phyloP scores from a whole-genome alignment of 2,797 vertebrate genomes.

The Otus scops region DNA sequence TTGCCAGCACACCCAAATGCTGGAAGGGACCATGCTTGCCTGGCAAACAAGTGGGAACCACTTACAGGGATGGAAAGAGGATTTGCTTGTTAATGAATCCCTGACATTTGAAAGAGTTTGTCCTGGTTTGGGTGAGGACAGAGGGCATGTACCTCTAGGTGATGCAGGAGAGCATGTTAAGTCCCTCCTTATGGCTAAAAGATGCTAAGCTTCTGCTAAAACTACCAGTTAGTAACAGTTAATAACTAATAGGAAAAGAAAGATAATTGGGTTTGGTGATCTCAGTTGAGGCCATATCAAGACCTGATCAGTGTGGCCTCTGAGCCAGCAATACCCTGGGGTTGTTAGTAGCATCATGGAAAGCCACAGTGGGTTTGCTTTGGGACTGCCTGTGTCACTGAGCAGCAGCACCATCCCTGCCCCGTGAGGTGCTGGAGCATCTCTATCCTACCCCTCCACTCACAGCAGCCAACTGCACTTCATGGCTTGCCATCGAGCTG shows the following conservation, averaged over 20 bases:
- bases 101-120: background rate
- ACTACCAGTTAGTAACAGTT: background rate
- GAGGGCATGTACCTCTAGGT: background rate
- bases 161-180: background rate
- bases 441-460: background rate
- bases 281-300: background rate
- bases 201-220: background rate
- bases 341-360: background rate
- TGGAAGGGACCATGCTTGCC: background rate
- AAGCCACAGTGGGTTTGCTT: background rate
- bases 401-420: background rate
- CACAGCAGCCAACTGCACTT: background rate
- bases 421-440: rapidly evolving
- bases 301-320: background rate
- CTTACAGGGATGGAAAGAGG: background rate
- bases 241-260: background rate
- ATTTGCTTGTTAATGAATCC: background rate
- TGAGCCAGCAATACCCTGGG: background rate
- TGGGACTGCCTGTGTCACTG: background rate
- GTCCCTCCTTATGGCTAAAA: background rate
- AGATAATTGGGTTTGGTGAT: background rate
- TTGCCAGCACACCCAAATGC: background rate
- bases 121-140: background rate
- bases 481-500: background rate
- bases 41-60: rapidly evolving